These are phyloP conservation scores for Morone saxatilis DNA, from an alignment of 2,113 vertebrate species.

Conservation along the genomic window DNA sequence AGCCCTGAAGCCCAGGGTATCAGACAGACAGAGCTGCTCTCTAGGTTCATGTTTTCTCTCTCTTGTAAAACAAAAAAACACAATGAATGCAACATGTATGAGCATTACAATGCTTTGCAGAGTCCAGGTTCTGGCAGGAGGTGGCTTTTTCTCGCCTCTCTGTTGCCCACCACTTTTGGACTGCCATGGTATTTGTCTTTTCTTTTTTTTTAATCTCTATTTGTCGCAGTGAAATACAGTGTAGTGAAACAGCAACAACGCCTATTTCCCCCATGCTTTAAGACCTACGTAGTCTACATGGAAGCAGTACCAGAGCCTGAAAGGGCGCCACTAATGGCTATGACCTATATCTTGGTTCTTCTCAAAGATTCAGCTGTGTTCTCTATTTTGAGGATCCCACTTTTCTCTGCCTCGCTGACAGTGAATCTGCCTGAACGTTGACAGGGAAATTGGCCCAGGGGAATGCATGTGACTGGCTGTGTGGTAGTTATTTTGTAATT, in stretches of 20 bases:
- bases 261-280: slow-evolving; percentile 5
- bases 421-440: slow-evolving; percentile 21
- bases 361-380: slow-evolving; percentile 23
- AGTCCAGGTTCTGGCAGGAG: neutral
- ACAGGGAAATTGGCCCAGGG: slow-evolving; percentile 39
- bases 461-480: slow-evolving; percentile 69
- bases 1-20: neutral
- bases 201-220: neutral
- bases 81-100: neutral
- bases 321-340: slow-evolving; percentile 20
- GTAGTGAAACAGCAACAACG: slow-evolving; percentile 11
- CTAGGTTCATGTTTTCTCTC: neutral
- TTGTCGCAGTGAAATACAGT: slow-evolving; percentile 30
- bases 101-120: neutral
- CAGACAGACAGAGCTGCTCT: neutral
- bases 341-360: slow-evolving; percentile 39
- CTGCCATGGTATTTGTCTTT: neutral
- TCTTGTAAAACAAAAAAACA: neutral
- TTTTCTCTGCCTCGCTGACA: slow-evolving; percentile 18
- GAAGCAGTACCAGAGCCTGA: neutral
- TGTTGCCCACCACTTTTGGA: neutral
- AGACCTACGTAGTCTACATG: slow-evolving; percentile 10
- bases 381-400: slow-evolving; percentile 13
- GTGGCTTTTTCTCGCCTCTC: neutral
- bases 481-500: slow-evolving; percentile 68